Conservation (phyloP, 2,797 vertebrate species). For the Catamblyrhynchus diadema region DNA sequence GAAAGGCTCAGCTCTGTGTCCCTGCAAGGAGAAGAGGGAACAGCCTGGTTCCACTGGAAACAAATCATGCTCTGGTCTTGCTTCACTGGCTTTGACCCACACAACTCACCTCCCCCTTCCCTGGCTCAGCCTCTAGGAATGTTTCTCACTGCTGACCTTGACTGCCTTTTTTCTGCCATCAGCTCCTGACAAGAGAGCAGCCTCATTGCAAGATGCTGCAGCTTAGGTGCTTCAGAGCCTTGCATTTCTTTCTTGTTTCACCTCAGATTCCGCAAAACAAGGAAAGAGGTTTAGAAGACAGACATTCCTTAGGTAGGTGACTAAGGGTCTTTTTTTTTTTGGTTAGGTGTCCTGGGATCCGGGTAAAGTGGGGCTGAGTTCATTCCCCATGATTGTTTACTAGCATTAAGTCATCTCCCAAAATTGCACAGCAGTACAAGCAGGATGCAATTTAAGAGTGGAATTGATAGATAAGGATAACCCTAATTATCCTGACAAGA, state of each 20-base stretch:
- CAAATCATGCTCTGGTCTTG: neutral
- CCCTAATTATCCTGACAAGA: neutral
- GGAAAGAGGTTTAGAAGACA: neutral
- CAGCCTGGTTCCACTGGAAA: neutral
- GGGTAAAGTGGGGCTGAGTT: neutral
- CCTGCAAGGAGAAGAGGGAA: neutral
- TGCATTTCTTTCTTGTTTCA: neutral
- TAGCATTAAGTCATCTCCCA: neutral
- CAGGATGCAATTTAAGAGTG: neutral
- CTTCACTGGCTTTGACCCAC: neutral
- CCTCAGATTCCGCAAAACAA: neutral
- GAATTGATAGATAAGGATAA: neutral
- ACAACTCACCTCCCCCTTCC: neutral
- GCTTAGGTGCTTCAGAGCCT: neutral
- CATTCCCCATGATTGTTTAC: neutral
- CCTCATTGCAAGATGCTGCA: neutral
- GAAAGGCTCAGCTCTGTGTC: neutral
- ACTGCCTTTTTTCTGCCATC: neutral
- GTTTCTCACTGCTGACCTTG: constrained; percentile 14
- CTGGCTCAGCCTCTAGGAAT: neutral
- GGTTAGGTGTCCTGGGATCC: neutral
- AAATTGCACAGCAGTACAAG: neutral
- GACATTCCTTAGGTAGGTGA: neutral
- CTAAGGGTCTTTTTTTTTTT: neutral
- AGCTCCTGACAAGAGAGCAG: neutral